Percentiles rank a stretch among this genome's conserved stretches.
Evolutionary conservation across 2,113 vertebrate genomes (phyloP).

Genomic region (Equus quagga): DNA sequence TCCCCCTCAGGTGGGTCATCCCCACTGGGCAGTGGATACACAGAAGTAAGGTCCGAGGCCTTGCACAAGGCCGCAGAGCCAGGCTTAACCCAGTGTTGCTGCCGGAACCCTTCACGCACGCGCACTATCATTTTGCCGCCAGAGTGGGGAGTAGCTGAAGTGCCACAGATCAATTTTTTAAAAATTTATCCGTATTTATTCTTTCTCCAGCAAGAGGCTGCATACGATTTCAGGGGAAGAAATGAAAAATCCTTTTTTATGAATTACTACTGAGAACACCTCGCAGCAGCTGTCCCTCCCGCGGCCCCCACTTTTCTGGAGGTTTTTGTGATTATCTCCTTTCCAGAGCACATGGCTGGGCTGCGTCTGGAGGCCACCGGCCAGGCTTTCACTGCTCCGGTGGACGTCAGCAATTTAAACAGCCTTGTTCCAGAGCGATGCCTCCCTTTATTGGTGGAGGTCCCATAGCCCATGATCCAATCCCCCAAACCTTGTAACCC

Average conservation of each 20-base stretch:
- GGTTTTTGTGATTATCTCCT: neutral
- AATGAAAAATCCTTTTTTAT: neutral
- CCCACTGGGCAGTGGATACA: too few relatives aligned
- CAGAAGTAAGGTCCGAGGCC: neutral
- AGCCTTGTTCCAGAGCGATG: slow-evolving; percentile 35
- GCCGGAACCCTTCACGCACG: neutral
- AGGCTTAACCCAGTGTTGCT: neutral
- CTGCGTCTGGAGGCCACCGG: neutral
- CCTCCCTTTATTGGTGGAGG: neutral
- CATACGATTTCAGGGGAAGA: neutral
- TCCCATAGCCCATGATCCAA: slow-evolving; percentile 9
- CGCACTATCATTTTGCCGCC: neutral
- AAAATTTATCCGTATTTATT: neutral
- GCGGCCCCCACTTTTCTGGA: neutral
- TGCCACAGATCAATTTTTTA: neutral
- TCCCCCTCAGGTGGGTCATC: fast-evolving
- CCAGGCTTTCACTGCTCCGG: neutral
- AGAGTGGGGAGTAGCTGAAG: neutral
- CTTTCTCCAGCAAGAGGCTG: neutral
- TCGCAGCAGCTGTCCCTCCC: neutral
- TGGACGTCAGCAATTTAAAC: neutral
- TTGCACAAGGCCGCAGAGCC: too few relatives aligned
- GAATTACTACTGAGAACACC: neutral
- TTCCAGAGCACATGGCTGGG: neutral
- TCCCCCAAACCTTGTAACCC: slow-evolving; percentile 48